Percentiles rank a stretch among this genome's conserved stretches.
Evolutionary conservation across 2,888 invertebrate species (phyloP).

Genomic region (Elgonia sp.): DNA sequence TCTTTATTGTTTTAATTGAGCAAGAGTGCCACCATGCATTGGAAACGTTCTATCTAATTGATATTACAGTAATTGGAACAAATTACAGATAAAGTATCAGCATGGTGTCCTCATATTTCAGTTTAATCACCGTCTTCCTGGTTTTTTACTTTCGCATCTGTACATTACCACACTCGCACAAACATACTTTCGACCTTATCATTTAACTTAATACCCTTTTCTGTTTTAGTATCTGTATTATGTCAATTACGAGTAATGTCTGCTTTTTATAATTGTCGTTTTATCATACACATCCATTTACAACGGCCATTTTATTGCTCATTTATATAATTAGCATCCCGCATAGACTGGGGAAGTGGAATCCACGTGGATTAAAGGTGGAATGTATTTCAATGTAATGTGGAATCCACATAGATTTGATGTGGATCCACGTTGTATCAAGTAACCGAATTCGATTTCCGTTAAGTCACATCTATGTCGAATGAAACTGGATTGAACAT

Average conservation of each 20-base stretch:
- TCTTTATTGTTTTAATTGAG: slow-evolving; percentile 50
- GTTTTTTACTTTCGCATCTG: not conserved
- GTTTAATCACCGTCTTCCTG: slow-evolving; percentile 42
- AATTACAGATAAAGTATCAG: slow-evolving; percentile 63
- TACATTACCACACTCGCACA: not conserved
- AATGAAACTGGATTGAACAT: too few relatives aligned
- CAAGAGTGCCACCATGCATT: slow-evolving; percentile 11
- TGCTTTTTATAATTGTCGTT: not conserved
- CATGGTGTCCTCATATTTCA: slow-evolving; percentile 34
- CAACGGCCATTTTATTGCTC: not conserved
- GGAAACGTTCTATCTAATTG: slow-evolving; percentile 38
- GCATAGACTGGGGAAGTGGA: too few relatives aligned
- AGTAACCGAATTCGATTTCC: too few relatives aligned
- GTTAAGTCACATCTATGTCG: too few relatives aligned
- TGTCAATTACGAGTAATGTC: slow-evolving; percentile 15
- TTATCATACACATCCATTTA: not conserved
- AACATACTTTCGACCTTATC: slow-evolving; percentile 20
- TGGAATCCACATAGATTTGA: too few relatives aligned
- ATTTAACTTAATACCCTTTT: not conserved
- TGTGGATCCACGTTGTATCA: too few relatives aligned
- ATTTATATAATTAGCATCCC: not conserved
- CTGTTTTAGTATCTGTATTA: slow-evolving; percentile 5
- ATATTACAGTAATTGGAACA: slow-evolving; percentile 65
- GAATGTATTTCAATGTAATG: too few relatives aligned
- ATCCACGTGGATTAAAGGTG: too few relatives aligned